These are phyloP conservation scores for Sanderia malayensis DNA, from an alignment of 30 jellyfish, hydroid and myxozoan genomes.

Conservation along the genomic window DNA sequence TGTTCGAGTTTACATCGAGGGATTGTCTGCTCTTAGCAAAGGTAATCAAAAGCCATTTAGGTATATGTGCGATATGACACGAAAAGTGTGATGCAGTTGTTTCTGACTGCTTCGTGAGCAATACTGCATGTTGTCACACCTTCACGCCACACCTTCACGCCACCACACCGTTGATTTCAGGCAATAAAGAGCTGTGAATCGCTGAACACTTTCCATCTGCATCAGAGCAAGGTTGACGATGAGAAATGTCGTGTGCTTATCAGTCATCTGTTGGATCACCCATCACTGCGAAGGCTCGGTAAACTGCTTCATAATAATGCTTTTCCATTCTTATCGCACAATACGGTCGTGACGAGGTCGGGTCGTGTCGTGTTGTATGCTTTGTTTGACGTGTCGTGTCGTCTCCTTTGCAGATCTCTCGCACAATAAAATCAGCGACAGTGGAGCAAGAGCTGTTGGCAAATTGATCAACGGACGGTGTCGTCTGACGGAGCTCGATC, in stretches of 20 bases:
- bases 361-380: no score
- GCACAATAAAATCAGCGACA: slow-evolving; percentile 83
- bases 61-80: no score
- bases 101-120: no score
- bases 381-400: no score
- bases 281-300: slow-evolving; percentile 66
- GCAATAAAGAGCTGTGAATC: slow-evolving; percentile 74
- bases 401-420: slow-evolving; percentile 68
- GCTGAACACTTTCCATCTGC: slow-evolving; percentile 71
- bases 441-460: slow-evolving; percentile 97
- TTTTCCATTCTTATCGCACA: no score
- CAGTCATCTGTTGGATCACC: slow-evolving; percentile 93
- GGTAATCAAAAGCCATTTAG: no score
- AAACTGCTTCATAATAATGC: no score
- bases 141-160: no score
- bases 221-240: slow-evolving; percentile 92
- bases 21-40: slow-evolving; percentile 84
- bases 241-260: slow-evolving; percentile 87
- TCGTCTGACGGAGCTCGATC: slow-evolving; percentile 64
- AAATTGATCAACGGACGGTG: slow-evolving; percentile 80
- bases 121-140: no score
- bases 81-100: no score
- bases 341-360: no score
- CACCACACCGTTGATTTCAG: no score
- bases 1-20: slow-evolving; percentile 82